Percentiles rank a stretch among this genome's conserved stretches.
phyloP scores from a whole-genome alignment of 2,113 vertebrate species.

The Bettongia penicillata region DNA sequence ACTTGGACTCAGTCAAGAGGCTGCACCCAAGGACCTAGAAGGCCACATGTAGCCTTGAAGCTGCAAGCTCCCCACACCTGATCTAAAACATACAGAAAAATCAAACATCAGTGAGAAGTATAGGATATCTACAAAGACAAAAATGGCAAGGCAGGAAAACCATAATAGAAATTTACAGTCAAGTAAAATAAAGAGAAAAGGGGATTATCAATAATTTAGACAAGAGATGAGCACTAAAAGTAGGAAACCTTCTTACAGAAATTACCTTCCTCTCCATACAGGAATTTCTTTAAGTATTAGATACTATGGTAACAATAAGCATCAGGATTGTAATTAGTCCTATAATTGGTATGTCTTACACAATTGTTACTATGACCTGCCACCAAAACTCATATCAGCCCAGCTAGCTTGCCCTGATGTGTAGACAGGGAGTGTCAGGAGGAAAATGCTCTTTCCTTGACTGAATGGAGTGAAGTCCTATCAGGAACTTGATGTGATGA shows the following conservation, averaged over 20 bases:
- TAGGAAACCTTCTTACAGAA: neutral
- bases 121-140: neutral
- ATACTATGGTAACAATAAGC: neutral
- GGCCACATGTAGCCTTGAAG: too few relatives aligned
- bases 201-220: neutral
- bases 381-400: too few relatives aligned
- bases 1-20: too few relatives aligned
- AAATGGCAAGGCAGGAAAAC: neutral
- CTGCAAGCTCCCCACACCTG: too few relatives aligned
- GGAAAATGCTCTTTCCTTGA: too few relatives aligned
- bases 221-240: neutral
- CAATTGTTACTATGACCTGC: too few relatives aligned
- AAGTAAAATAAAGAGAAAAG: neutral
- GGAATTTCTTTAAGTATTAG: neutral
- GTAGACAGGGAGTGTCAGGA: too few relatives aligned
- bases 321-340: neutral
- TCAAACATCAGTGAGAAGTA: neutral
- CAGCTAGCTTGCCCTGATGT: too few relatives aligned
- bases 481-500: too few relatives aligned
- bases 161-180: neutral
- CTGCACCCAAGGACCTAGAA: too few relatives aligned
- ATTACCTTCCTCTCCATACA: neutral
- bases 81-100: too few relatives aligned
- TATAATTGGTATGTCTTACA: neutral
- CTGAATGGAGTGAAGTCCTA: too few relatives aligned